phyloP scores from a whole-genome alignment of 2,797 vertebrate genomes.

The Tachyglossus aculeatus region DNA sequence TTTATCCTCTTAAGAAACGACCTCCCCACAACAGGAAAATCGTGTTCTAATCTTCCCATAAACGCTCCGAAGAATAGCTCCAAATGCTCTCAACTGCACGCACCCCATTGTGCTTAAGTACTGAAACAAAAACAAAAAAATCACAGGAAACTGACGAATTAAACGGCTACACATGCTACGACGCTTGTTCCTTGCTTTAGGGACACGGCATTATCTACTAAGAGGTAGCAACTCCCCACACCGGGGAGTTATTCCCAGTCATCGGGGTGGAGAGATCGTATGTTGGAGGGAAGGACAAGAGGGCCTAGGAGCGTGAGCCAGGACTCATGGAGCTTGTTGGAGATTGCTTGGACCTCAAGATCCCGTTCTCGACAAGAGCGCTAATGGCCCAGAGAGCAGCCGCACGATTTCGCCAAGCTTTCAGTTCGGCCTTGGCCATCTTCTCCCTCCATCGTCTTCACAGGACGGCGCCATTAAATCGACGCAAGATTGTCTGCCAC shows the following conservation, averaged over 20 bases:
- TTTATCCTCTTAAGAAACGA: too few relatives aligned
- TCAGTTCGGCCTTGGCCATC: too few relatives aligned
- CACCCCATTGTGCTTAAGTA: not conserved
- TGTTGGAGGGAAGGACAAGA: slow-evolving; percentile 34
- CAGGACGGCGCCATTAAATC: not conserved
- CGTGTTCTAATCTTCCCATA: not conserved
- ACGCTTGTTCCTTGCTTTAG: not conserved
- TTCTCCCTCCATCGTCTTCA: not conserved
- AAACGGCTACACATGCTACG: not conserved
- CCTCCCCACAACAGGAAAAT: not conserved
- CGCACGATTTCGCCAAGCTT: too few relatives aligned
- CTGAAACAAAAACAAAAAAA: not conserved
- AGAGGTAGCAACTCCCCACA: not conserved
- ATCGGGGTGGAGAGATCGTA: too few relatives aligned
- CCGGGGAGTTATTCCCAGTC: not conserved
- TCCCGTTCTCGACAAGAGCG: too few relatives aligned
- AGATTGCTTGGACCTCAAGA: slow-evolving; percentile 1
- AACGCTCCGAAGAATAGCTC: not conserved
- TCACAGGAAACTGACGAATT: not conserved
- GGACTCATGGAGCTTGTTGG: not conserved
- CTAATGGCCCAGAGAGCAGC: too few relatives aligned
- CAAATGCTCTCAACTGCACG: not conserved
- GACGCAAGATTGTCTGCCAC: not conserved
- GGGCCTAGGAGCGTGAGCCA: not conserved
- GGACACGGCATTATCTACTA: not conserved